Evolutionary conservation across 35 echinoderm and acorn worm genomes (phyloP), one percentile per base, ranked within the genome.

Genomic region (Acanthaster planci): DNA sequence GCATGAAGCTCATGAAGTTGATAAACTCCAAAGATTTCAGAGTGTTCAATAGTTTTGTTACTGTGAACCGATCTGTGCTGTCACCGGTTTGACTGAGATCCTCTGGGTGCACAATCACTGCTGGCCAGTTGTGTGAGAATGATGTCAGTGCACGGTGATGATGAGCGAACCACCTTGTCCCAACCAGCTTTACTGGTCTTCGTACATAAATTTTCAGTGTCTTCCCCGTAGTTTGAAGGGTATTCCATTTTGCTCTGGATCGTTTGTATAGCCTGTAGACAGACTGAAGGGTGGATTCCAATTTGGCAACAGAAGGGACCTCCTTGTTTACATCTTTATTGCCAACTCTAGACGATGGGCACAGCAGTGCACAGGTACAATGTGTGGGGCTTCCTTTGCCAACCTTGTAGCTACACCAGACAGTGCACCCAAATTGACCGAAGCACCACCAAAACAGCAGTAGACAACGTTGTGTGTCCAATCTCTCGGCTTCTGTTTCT

Each of bases 311-410:
- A n/a, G n/a, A n/a, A n/a, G n/a, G n/a, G n/a, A n/a, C n/a, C n/a
- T n/a, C n/a, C n/a, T n/a, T n/a, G n/a, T n/a, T n/a, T n/a, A n/a
- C n/a, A n/a, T n/a, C n/a, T n/a, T n/a, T n/a, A n/a, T 52, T 19
- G 40, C 78, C 27, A 81, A 51, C 15, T 81, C 78, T 50, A 81
- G 78, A 42, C 78, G 40, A 31, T 81, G 44, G 39, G 78, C 78
- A 81, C 38, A 81, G 29, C 78, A 81, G 22, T 55, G 40, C 27
- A 81, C 50, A 50, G 38, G 78, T 52, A 81, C 30, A 51, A 81
- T 81, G 15, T 81, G 78, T 42, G 78, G n/a, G 18, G 38, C 78
- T 81, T 51, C 40, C 50, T 81, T 81, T 42, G 78, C 78, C 26
- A 81, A 19, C 0, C 78, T 40, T 50, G 78, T 51, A 50, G 15